These are phyloP conservation scores for Myopa tessellatipennis DNA, from an alignment of 2,888 invertebrate genomes.

Conservation along the genomic window DNA sequence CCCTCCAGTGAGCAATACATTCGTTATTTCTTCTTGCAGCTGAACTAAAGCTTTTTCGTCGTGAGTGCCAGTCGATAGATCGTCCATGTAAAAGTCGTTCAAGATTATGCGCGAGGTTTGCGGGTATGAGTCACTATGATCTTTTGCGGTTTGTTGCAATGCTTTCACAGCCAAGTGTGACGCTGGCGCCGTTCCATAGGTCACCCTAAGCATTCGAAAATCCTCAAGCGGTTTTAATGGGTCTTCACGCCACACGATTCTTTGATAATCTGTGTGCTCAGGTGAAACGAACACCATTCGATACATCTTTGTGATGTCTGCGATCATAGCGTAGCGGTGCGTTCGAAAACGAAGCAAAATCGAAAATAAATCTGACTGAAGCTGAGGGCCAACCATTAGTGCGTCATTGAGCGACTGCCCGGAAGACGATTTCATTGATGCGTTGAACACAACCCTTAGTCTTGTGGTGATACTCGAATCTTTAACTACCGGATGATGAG, in stretches of 20 bases:
- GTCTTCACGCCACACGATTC: not conserved
- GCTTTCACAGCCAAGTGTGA: not conserved
- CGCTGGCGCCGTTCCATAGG: not conserved
- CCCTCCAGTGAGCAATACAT: not conserved
- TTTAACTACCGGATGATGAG: no score
- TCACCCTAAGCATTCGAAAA: not conserved
- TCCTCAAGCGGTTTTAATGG: not conserved
- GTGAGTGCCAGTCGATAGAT: not conserved
- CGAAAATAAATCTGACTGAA: not conserved
- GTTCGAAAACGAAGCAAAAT: not conserved
- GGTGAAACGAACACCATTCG: no score
- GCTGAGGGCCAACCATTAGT: no score
- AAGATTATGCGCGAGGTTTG: not conserved
- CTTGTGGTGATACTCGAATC: no score
- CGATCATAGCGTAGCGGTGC: not conserved
- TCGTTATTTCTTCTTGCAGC: not conserved
- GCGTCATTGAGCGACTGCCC: no score
- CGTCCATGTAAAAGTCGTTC: not conserved
- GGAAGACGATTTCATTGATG: no score
- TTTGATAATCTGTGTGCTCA: not conserved
- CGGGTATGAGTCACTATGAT: no score
- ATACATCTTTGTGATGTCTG: not conserved
- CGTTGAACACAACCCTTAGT: no score
- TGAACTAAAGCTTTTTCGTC: not conserved
- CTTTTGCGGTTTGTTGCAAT: not conserved